These are phyloP conservation scores for Lumbricus terrestris DNA, from an alignment of 2,888 invertebrate genomes.

Conservation along the genomic window DNA sequence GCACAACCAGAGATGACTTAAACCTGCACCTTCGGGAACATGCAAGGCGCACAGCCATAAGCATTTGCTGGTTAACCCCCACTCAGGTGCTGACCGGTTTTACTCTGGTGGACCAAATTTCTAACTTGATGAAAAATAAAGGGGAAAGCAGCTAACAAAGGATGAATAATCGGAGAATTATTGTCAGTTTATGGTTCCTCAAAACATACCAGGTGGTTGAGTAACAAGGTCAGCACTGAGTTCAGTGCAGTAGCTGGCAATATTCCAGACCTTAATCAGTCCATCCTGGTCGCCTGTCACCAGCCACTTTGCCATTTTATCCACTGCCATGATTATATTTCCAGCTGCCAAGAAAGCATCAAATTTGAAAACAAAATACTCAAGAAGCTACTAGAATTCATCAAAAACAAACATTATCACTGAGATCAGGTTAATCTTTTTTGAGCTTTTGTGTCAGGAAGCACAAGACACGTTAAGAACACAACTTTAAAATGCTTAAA, in stretches of 20 bases:
- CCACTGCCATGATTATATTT: conserved; percentile 57
- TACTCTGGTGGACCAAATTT: not conserved
- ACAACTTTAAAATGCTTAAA: not conserved
- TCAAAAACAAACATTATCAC: not conserved
- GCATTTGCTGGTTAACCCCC: not conserved
- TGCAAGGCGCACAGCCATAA: not conserved
- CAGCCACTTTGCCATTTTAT: conserved; percentile 49
- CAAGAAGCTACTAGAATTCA: not conserved
- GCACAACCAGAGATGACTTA: no score
- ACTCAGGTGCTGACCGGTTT: not conserved
- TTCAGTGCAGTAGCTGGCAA: conserved; percentile 51
- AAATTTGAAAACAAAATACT: not conserved
- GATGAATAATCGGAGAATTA: conserved; percentile 23
- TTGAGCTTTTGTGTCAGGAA: not conserved
- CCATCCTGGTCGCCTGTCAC: conserved; percentile 59
- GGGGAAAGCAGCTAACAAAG: not conserved
- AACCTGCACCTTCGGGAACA: no score
- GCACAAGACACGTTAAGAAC: not conserved
- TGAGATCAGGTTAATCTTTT: not conserved
- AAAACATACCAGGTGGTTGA: conserved; percentile 26
- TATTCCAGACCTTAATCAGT: conserved; percentile 57
- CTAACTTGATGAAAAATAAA: not conserved
- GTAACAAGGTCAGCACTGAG: conserved; percentile 42
- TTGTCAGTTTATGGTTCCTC: not conserved
- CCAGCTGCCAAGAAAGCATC: conserved; percentile 45